Percentiles rank a stretch among this genome's conserved stretches.
Conservation (phyloP, 2,113 vertebrate genomes). For the Spizaetus ornatus region DNA sequence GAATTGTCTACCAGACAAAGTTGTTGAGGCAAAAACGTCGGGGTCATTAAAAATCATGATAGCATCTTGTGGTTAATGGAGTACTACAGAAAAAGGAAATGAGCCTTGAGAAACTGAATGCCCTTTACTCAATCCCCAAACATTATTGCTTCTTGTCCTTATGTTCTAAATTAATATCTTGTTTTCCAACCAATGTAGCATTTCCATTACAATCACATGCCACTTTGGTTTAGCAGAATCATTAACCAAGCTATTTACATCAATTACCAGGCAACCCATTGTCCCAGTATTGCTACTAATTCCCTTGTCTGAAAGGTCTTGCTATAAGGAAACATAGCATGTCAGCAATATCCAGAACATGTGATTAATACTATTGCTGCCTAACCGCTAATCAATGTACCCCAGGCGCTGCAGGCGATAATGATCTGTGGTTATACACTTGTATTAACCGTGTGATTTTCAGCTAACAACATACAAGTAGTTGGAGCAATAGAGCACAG, state of each 20-base stretch:
- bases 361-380: background rate
- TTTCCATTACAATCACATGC: conserved; percentile 43
- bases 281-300: background rate
- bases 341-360: background rate
- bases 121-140: conserved; percentile 42
- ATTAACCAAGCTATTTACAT: conserved; percentile 44
- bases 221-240: conserved; percentile 14
- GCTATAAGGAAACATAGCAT: background rate
- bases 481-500: background rate
- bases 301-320: background rate
- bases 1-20: background rate
- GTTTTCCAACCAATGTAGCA: conserved; percentile 47
- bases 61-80: conserved; percentile 65
- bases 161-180: conserved; percentile 62
- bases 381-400: background rate
- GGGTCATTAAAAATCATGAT: conserved; percentile 49
- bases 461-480: background rate
- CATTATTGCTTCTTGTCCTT: conserved; percentile 49
- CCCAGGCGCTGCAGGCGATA: background rate
- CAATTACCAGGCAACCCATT: background rate
- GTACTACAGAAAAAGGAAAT: conserved; percentile 50
- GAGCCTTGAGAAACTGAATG: conserved; percentile 56
- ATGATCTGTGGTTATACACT: background rate
- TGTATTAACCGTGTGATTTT: background rate
- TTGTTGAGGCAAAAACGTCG: background rate